Base-by-base conservation (phyloP, 1,140 invertebrate species). In the Pseudomyrmex pallidus region DNA sequence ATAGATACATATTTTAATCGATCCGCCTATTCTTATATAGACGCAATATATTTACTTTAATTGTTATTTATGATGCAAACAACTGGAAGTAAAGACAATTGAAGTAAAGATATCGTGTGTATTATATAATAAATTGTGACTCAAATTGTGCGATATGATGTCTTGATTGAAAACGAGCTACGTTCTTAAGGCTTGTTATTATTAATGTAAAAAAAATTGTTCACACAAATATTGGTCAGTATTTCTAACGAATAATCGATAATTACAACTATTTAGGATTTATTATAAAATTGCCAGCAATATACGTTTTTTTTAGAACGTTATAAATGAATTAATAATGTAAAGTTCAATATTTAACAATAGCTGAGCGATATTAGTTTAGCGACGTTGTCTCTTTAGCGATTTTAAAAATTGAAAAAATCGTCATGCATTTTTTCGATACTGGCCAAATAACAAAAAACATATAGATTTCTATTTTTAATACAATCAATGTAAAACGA, bases 401-500 rank as follows among this genome's bases (percentile, higher is more conserved):
- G 25, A 68, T 54, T 68, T 48, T 1, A 35, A 63, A 63, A 63
- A 52, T 61, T 64, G 62, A 9, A 44, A 15, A 64, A 64, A 44
- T 20, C 2, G 9, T 25, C 22, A 70, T 17, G 15, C 15, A 57
- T 56, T 70, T 70, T 54, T 70, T 56, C 35, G 35, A 44, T 54
- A 70, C 15, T 70, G 50, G n/a, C 22, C 50, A 35, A 66, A 35
- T 35, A 35, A 35, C 5, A 35, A n/a, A n/a, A n/a, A n/a, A 70
- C 22, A 56, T 7, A 44, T 70, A 70, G 7, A 52, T 56, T 54
- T 61, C 57, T 70, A 56, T 70, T 70, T 70, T 70, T 70, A 17
- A 35, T 70, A 70, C 54, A n/a, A 68, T 4, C 13, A n/a, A 70
- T 35, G 35, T n/a, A 52, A 67, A 22, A 9, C 52, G 52, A 25